Evolutionary conservation across 2,113 vertebrate genomes (phyloP), one percentile per base, ranked within the genome.

Genomic region (Oncorhynchus clarkii): DNA sequence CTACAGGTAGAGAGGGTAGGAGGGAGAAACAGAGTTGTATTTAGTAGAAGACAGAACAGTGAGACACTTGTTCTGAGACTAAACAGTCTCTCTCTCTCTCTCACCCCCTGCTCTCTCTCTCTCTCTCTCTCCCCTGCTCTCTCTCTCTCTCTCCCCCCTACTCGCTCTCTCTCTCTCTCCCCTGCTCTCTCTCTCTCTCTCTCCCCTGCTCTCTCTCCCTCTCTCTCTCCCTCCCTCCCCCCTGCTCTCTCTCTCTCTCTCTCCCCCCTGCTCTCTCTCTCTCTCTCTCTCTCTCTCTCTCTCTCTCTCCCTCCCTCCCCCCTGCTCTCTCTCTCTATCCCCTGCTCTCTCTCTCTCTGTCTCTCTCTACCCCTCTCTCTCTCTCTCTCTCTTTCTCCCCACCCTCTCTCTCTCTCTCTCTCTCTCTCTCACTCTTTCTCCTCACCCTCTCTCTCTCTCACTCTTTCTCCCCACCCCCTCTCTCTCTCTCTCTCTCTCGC

Each of bases 241-340:
- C 4, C 29, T 4, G 22, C 0, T 82, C 76, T 84, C 86, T 65
- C 84, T 29, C 34, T 1, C 26, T 34, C 5, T 1, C 31, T 1
- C 31, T 0, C 5, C 1, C 4, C 1, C 3, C 1, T 1, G 39
- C 20, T 12, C 34, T 24, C 13, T 2, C 29, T 49, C 20, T 6
- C 31, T 26, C 16, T 22, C 0, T 82, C 76, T 83, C 85, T 1
- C 29, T 29, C 29, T 5, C 3, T 27, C 27, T 29, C 27, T 0
- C n/a, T 16, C 2, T 27, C 12, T 66, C 60, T 22, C 34, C 49
- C 6, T 68, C 13, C 16, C 11, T 54, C 3, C 27, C 27, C 27
- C 2, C 1, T 1, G 1, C 39, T 2, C 7, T 39, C 1, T 9
- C 5, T 45, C 0, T 57, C 8, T 70, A 48, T 49, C 16, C 13